A percentile compares a stretch with the other conserved stretches of the same genome.
Conservation (phyloP, 1,140 invertebrate species). For the Homarus americanus region DNA sequence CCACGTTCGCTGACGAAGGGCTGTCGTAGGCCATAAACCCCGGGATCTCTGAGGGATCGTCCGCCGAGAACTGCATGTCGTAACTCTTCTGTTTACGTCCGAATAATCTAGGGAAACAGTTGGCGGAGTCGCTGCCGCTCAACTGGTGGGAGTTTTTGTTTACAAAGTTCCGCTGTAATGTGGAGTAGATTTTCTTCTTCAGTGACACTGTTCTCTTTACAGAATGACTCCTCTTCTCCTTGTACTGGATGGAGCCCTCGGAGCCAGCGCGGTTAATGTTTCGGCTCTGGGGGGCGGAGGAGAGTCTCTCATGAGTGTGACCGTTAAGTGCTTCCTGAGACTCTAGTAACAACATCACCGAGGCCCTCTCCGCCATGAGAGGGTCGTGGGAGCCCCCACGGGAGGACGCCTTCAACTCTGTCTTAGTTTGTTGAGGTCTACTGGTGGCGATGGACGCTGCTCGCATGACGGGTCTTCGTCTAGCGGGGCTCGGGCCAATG, state of each 20-base stretch:
- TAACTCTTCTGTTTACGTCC: conserved; percentile 46
- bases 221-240: neutral
- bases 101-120: conserved; percentile 42
- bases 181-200: conserved; percentile 17
- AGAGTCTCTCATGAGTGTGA: neutral
- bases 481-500: neutral
- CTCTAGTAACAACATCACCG: neutral
- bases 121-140: neutral
- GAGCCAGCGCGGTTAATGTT: neutral
- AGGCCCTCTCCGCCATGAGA: neutral
- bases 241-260: neutral
- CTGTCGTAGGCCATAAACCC: neutral
- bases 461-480: conserved; percentile 12
- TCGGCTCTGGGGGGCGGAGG: neutral
- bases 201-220: conserved; percentile 37
- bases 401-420: neutral
- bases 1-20: neutral
- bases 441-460: conserved; percentile 36
- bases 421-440: neutral
- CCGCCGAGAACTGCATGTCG: conserved; percentile 22
- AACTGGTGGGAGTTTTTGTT: neutral
- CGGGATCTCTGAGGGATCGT: conserved; percentile 24
- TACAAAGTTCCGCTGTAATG: conserved; percentile 23
- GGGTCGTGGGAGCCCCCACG: neutral
- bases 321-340: neutral